Percentiles rank a stretch among this genome's conserved stretches.
phyloP scores from a whole-genome alignment of 2,113 vertebrate genomes.

The Paradoxurus hermaphroditus region DNA sequence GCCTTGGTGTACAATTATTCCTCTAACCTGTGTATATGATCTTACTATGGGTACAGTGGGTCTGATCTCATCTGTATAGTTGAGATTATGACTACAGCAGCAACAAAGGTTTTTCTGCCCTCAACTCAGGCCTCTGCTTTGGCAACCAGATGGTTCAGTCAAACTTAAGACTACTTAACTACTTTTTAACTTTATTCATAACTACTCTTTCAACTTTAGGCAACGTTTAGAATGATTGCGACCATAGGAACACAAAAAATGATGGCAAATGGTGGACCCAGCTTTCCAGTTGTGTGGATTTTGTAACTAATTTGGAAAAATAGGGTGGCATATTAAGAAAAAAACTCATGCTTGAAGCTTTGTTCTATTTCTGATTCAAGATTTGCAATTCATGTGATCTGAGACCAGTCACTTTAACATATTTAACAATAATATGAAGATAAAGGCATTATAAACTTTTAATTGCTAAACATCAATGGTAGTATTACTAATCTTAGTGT shows the following conservation, averaged over 20 bases:
- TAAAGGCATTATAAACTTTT: neutral
- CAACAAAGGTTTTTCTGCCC: fast-evolving
- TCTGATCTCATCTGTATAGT: neutral
- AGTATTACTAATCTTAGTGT: neutral
- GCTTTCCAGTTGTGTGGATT: neutral
- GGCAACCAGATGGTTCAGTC: neutral
- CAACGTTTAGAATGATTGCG: neutral
- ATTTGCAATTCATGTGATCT: neutral
- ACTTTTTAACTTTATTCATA: neutral
- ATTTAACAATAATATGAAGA: neutral
- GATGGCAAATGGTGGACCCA: neutral
- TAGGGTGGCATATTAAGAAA: neutral
- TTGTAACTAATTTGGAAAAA: neutral
- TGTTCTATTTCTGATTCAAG: neutral
- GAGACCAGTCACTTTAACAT: neutral
- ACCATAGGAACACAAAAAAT: neutral
- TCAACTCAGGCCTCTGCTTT: neutral
- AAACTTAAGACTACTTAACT: neutral
- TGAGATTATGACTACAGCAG: neutral
- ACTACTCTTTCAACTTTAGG: neutral
- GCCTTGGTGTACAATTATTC: neutral
- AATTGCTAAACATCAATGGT: neutral
- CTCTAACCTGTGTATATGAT: neutral
- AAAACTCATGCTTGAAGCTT: neutral
- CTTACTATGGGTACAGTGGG: neutral